Conservation (phyloP, 1,140 invertebrate genomes). For the Drosophila funebris region DNA sequence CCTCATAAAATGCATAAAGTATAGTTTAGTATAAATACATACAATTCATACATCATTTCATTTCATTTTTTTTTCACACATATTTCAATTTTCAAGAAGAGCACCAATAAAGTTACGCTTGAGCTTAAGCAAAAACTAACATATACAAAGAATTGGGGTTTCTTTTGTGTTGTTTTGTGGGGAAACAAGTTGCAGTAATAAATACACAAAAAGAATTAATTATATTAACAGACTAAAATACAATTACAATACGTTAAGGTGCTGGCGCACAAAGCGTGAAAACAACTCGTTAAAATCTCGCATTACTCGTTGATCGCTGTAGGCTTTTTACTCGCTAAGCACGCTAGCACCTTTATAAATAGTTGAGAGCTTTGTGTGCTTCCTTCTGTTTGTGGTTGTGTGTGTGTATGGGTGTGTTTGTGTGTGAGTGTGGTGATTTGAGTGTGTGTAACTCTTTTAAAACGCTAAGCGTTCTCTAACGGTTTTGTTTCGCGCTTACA, state of each 20-base stretch:
- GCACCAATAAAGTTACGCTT: conserved; percentile 77
- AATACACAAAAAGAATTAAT: conserved; percentile 43
- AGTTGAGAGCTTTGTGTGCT: conserved; percentile 32
- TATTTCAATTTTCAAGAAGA: conserved; percentile 48
- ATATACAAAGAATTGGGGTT: conserved; percentile 6
- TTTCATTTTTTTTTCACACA: conserved; percentile 31
- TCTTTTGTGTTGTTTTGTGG: neutral
- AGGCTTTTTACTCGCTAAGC: neutral
- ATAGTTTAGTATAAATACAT: conserved; percentile 44
- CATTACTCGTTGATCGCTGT: neutral
- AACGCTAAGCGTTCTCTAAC: conserved; percentile 80
- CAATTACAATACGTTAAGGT: conserved; percentile 43
- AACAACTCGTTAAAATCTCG: neutral
- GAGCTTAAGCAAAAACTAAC: conserved; percentile 56
- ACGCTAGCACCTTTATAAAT: conserved; percentile 15
- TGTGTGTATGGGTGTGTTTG: conserved; percentile 33
- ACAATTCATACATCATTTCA: conserved; percentile 13
- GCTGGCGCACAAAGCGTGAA: conserved; percentile 5
- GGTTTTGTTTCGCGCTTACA: conserved; percentile 64
- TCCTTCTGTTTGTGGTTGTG: conserved; percentile 12
- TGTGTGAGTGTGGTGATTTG: conserved; percentile 17
- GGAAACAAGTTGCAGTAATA: conserved; percentile 58
- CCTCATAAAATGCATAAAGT: conserved; percentile 74
- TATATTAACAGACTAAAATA: conserved; percentile 61
- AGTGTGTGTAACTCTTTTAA: conserved; percentile 57